Evolutionary conservation across 1,140 invertebrate species (phyloP).

Genomic region (Leptinotarsa defecta): DNA sequence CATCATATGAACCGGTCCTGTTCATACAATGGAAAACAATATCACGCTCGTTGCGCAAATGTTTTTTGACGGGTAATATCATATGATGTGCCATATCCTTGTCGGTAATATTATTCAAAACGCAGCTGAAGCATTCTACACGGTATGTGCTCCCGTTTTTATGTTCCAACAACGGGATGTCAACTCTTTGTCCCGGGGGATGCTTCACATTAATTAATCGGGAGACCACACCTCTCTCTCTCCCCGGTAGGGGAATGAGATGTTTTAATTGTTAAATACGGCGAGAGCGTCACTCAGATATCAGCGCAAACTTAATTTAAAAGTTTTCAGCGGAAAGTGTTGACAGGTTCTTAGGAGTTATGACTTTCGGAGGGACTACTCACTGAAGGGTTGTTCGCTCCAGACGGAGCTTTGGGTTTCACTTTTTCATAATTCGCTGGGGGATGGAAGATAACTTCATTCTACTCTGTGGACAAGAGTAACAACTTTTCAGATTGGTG

Average conservation of each 20-base stretch:
- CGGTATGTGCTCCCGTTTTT: constrained; percentile 13
- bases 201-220: constrained; percentile 20
- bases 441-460: not conserved
- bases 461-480: not conserved
- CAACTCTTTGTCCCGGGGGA: constrained; percentile 13
- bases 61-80: too few relatives aligned
- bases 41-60: too few relatives aligned
- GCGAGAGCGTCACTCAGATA: constrained; percentile 11
- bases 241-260: not conserved
- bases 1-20: too few relatives aligned
- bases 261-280: constrained; percentile 20
- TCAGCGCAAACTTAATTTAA: constrained; percentile 22
- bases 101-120: constrained; percentile 10
- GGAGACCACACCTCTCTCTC: constrained; percentile 11
- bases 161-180: not conserved
- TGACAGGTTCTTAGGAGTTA: constrained; percentile 16
- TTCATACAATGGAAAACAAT: too few relatives aligned
- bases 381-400: not conserved
- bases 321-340: constrained; percentile 21
- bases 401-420: not conserved
- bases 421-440: not conserved
- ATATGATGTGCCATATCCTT: too few relatives aligned
- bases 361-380: constrained; percentile 13
- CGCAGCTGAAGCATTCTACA: not conserved
- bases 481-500: too few relatives aligned